phyloP scores from a whole-genome alignment of 1,140 invertebrate genomes.

The Palaemon carinicauda region DNA sequence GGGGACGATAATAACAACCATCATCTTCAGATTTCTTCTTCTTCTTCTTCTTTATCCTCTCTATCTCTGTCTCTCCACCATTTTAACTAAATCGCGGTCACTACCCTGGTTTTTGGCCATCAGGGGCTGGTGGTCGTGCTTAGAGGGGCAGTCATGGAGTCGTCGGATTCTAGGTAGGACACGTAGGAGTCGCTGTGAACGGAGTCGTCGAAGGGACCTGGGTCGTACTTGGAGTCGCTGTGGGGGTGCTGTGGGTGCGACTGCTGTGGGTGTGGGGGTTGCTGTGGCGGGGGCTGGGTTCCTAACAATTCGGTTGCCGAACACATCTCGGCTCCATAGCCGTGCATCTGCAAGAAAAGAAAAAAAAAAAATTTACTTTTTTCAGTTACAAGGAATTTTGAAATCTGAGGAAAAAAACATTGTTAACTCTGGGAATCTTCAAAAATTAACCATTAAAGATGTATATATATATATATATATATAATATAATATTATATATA shows the following conservation, averaged over 20 bases:
- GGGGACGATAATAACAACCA: no score
- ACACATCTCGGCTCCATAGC: slow-evolving; percentile 54
- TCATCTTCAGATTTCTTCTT: not conserved
- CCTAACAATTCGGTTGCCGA: not conserved
- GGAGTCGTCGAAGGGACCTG: slow-evolving; percentile 45
- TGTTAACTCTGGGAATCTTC: no score
- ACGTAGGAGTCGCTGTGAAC: slow-evolving; percentile 59
- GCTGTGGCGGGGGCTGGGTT: slow-evolving; percentile 24
- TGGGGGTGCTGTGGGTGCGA: slow-evolving; percentile 9
- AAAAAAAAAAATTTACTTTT: not conserved
- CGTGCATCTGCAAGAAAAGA: slow-evolving; percentile 55
- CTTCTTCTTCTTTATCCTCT: not conserved
- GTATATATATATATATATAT: no score
- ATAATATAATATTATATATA: no score
- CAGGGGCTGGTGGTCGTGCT: slow-evolving; percentile 58
- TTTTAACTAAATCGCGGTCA: not conserved
- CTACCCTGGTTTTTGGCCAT: slow-evolving; percentile 24
- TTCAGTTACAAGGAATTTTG: no score
- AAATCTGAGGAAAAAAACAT: no score
- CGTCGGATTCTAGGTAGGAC: slow-evolving; percentile 59
- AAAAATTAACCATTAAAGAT: no score
- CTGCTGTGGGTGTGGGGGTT: slow-evolving; percentile 23
- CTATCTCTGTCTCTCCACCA: not conserved
- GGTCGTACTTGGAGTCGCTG: slow-evolving; percentile 50
- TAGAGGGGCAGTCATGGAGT: slow-evolving; percentile 56